Percentiles rank a stretch among this genome's conserved stretches.
phyloP scores from a whole-genome alignment of 1,140 invertebrate genomes.

The Drosophila teissieri region DNA sequence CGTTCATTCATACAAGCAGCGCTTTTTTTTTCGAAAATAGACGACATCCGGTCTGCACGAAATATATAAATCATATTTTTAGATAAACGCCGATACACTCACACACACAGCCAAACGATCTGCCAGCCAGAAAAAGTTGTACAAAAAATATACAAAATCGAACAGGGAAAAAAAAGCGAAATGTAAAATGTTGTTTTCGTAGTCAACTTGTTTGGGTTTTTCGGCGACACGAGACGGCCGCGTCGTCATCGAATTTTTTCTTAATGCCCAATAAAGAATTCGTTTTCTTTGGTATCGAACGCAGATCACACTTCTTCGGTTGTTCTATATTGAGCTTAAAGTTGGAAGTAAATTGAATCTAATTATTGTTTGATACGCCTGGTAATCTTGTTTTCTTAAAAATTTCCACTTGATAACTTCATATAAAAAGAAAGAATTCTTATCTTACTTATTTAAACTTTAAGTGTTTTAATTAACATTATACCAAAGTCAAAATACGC shows the following conservation, averaged over 20 bases:
- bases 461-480: too few relatives aligned
- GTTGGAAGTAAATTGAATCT: too few relatives aligned
- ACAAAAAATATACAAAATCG: slow-evolving; percentile 41
- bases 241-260: slow-evolving; percentile 55
- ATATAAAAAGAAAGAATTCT: too few relatives aligned
- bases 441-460: too few relatives aligned
- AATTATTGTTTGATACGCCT: too few relatives aligned
- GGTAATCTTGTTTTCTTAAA: too few relatives aligned
- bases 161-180: slow-evolving; percentile 12
- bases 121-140: slow-evolving; percentile 39
- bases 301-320: slow-evolving; percentile 7
- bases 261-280: slow-evolving; percentile 36
- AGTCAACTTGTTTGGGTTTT: slow-evolving; percentile 49
- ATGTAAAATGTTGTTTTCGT: slow-evolving; percentile 56
- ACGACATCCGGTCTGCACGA: slow-evolving; percentile 81
- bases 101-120: slow-evolving; percentile 4
- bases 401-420: too few relatives aligned
- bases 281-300: slow-evolving; percentile 32
- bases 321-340: slow-evolving; percentile 6
- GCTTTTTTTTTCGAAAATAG: slow-evolving; percentile 74
- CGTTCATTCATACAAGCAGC: slow-evolving; percentile 52
- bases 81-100: slow-evolving; percentile 71
- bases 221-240: slow-evolving; percentile 34
- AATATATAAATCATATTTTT: slow-evolving; percentile 83
- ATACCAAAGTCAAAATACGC: too few relatives aligned